Conservation (phyloP, 2,113 vertebrate genomes). For the Ochotona curzoniae region DNA sequence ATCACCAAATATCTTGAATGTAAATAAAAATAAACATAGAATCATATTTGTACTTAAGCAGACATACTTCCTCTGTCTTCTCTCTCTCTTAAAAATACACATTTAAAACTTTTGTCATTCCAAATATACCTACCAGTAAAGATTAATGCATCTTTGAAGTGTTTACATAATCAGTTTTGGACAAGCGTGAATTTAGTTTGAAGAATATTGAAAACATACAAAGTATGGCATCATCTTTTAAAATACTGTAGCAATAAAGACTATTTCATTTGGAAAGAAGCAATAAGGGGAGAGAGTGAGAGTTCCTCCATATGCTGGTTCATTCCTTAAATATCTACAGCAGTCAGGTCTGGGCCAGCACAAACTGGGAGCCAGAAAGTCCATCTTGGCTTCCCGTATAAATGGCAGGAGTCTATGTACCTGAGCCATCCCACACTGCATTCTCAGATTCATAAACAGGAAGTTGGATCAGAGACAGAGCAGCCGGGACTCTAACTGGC, state of each 20-base stretch:
- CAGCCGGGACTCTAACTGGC: too few relatives aligned
- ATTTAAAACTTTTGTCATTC: neutral
- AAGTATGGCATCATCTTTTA: neutral
- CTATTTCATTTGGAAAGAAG: too few relatives aligned
- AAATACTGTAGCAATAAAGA: constrained; percentile 13
- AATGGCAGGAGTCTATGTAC: too few relatives aligned
- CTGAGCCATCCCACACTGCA: too few relatives aligned
- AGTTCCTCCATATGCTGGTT: too few relatives aligned
- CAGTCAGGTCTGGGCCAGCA: too few relatives aligned
- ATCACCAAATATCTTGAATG: neutral
- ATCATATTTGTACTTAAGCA: neutral
- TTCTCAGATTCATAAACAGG: too few relatives aligned
- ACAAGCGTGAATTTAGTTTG: neutral
- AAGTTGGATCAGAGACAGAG: too few relatives aligned
- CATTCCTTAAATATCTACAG: too few relatives aligned
- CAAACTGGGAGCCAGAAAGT: too few relatives aligned
- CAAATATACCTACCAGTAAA: neutral
- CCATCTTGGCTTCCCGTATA: too few relatives aligned
- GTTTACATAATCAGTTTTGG: constrained; percentile 6
- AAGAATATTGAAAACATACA: constrained; percentile 44
- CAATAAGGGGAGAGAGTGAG: too few relatives aligned
- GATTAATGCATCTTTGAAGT: neutral
- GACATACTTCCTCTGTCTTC: neutral
- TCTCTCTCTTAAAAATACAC: neutral
- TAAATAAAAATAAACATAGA: neutral